These are phyloP conservation scores for Cyclopterus lumpus DNA, from an alignment of 2,797 vertebrate genomes.

Conservation along the genomic window DNA sequence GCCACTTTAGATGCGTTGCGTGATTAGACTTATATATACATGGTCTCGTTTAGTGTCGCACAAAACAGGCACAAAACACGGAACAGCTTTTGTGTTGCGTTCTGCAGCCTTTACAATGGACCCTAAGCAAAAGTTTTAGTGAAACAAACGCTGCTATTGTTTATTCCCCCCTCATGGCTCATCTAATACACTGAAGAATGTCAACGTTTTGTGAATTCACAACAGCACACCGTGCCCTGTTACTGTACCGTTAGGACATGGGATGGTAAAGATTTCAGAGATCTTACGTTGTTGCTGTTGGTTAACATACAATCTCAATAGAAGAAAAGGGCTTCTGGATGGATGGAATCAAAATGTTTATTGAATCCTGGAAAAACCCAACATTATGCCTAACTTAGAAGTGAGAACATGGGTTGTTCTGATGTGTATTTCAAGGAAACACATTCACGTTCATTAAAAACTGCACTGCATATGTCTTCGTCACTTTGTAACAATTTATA, in stretches of 20 bases:
- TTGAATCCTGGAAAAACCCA: conserved; percentile 2
- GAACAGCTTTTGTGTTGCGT: conserved; percentile 83
- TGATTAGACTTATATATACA: conserved; percentile 81
- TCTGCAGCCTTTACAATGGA: conserved; percentile 71
- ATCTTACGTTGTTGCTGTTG: conserved; percentile 5
- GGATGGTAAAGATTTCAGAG: neutral
- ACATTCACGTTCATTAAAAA: neutral
- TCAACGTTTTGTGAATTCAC: conserved; percentile 40
- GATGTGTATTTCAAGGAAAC: neutral
- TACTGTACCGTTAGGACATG: conserved; percentile 5
- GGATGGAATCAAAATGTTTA: neutral
- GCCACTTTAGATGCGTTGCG: conserved; percentile 82
- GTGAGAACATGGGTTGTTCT: neutral
- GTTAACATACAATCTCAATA: neutral
- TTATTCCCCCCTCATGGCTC: conserved; percentile 67
- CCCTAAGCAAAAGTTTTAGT: conserved; percentile 61
- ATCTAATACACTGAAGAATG: conserved; percentile 56
- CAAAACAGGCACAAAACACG: conserved; percentile 82
- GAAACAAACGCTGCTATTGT: conserved; percentile 78
- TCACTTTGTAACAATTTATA: neutral
- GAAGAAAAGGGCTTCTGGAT: neutral
- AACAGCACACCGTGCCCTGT: conserved; percentile 12
- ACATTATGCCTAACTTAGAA: neutral
- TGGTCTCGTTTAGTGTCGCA: conserved; percentile 67
- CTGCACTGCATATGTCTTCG: neutral